Evolutionary conservation across 2,888 invertebrate genomes (phyloP), one percentile per base, ranked within the genome.

Genomic region (Ectemnius continuus): DNA sequence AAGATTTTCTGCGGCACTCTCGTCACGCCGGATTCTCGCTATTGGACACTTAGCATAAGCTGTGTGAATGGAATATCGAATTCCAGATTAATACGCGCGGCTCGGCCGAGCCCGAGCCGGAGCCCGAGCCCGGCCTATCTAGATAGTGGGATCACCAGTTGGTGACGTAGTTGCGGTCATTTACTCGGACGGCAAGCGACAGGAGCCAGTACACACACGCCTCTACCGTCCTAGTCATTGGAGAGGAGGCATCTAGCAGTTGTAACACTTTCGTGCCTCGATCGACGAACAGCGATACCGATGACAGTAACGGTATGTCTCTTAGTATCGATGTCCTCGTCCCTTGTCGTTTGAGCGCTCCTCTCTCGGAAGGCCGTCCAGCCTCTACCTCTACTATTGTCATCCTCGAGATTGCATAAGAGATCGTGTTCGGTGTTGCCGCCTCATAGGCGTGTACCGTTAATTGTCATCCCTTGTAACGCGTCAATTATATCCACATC

Each of bases 261-360:
- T 76, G 83, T 83, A 80, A 83, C 84, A 83, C 83, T 84, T 83
- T 84, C 80, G 68, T 68, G 82, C 64, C 28, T 52, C 70, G 84
- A 84, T 84, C 74, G 78, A 77, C 67, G 70, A 83, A 65, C 70
- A 52, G 63, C 69, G 83, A 83, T 83, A 83, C 78, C 78, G 78
- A 81, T 73, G 73, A 76, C 57, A 59, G 52, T 83, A 83, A 83
- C 83, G 83, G 83, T 83, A 83, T 61, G 78, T 63, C 65, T 52
- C 57, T 65, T 63, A 61, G 52, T 73, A 69, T 67, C 78, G 72
- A 73, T 71, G 66, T 57, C 60, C 67, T 61, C 20, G 45, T 57
- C 60, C 69, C 56, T 58, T 62, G 68, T 61, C 68, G 72, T 70
- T 60, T 67, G 36, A 36, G 8, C 36, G 8, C 36, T 36, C 36